A percentile compares a stretch with the other conserved stretches of the same genome.
phyloP scores from a whole-genome alignment of 2,113 vertebrate genomes.

The Phasianus colchicus region DNA sequence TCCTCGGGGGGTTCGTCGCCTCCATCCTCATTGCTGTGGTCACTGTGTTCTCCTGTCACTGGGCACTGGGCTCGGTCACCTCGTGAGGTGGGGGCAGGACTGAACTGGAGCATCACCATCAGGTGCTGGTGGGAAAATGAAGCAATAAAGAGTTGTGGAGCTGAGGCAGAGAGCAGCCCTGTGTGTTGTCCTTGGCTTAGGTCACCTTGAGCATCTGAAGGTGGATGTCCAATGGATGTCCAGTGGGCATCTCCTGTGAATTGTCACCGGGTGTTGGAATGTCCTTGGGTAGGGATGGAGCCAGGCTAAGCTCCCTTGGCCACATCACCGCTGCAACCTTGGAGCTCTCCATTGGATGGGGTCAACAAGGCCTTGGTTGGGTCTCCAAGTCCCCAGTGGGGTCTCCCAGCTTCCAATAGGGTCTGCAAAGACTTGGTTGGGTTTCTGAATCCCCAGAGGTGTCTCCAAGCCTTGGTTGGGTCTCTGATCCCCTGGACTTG shows the following conservation, averaged over 20 bases:
- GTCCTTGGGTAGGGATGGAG: not conserved
- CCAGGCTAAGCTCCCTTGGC: not conserved
- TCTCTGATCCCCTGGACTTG: too few species aligned
- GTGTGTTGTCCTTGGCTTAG: not conserved
- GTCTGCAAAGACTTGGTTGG: too few species aligned
- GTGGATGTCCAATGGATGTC: not conserved
- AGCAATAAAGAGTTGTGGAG: not conserved
- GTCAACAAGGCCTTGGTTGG: too few species aligned
- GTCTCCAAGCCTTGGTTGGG: too few species aligned
- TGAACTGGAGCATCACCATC: fast-evolving
- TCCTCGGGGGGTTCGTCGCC: constrained; percentile 80
- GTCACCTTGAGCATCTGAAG: not conserved
- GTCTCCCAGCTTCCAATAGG: too few species aligned
- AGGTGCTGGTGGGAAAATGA: fast-evolving
- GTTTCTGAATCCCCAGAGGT: too few species aligned
- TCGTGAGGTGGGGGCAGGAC: fast-evolving
- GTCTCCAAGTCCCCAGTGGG: too few species aligned
- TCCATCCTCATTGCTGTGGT: constrained; percentile 40
- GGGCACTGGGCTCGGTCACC: not conserved
- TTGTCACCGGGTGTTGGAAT: not conserved
- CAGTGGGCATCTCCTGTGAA: fast-evolving
- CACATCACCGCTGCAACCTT: fast-evolving
- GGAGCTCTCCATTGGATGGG: too few species aligned
- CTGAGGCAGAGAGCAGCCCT: fast-evolving
- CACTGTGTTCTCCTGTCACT: constrained; percentile 8